These are phyloP conservation scores for Harpalus rufipes DNA, from an alignment of 2,888 invertebrate species.

Conservation along the genomic window DNA sequence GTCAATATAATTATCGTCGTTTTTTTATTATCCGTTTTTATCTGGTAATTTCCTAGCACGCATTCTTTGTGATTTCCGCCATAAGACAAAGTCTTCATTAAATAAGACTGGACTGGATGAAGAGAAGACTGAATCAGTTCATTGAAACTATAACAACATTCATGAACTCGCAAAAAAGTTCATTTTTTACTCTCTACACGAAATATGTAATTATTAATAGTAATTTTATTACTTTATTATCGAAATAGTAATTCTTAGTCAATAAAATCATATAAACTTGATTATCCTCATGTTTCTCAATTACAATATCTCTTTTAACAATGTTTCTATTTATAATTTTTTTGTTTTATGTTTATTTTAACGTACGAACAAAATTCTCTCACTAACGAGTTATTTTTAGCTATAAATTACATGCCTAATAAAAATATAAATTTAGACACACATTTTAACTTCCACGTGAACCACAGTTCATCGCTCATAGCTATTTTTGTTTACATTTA, in stretches of 20 bases:
- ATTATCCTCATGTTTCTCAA: background rate
- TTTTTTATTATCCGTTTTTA: slow-evolving; percentile 67
- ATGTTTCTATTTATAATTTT: background rate
- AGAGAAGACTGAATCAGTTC: slow-evolving; percentile 50
- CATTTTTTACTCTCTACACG: background rate
- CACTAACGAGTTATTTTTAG: background rate
- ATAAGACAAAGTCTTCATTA: slow-evolving; percentile 64
- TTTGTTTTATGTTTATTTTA: background rate
- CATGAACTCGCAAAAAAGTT: slow-evolving; percentile 22
- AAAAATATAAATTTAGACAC: background rate
- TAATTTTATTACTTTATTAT: background rate
- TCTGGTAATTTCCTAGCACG: slow-evolving; percentile 66
- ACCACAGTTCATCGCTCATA: background rate
- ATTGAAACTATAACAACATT: slow-evolving; percentile 60
- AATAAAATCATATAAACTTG: background rate
- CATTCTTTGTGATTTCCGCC: slow-evolving; percentile 66
- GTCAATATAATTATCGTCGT: slow-evolving; percentile 66
- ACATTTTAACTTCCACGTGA: background rate
- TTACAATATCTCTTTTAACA: background rate
- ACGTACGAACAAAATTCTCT: background rate
- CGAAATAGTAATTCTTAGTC: background rate
- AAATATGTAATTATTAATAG: background rate
- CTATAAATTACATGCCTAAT: background rate
- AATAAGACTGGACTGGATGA: slow-evolving; percentile 17
- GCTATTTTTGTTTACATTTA: slow-evolving; percentile 1